phyloP scores from a whole-genome alignment of 2,113 vertebrate species.

The Narcine bancroftii region DNA sequence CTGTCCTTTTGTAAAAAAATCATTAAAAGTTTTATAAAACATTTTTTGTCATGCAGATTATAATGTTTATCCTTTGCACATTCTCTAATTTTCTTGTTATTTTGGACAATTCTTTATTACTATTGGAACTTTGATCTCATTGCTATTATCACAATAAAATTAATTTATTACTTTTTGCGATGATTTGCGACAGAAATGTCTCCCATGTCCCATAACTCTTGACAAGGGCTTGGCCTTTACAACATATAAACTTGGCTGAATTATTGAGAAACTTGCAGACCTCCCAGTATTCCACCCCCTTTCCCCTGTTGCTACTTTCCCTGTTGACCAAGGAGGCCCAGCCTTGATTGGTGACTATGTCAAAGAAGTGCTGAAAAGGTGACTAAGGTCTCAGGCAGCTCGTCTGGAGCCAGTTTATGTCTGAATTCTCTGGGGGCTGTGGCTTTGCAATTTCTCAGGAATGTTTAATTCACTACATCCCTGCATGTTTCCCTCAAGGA shows the following conservation, averaged over 20 bases:
- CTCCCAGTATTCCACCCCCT: constrained; percentile 27
- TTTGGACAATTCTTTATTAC: constrained; percentile 23
- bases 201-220: constrained; percentile 30
- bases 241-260: constrained; percentile 37
- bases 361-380: constrained; percentile 74
- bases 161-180: constrained; percentile 11
- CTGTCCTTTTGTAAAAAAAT: not conserved
- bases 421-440: constrained; percentile 63
- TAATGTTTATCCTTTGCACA: not conserved
- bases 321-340: constrained; percentile 55
- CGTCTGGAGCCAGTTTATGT: constrained; percentile 68
- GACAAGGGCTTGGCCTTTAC: constrained; percentile 37
- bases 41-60: not conserved
- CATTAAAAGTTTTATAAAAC: not conserved
- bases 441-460: constrained; percentile 74
- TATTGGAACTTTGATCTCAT: constrained; percentile 11
- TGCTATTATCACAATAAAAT: not conserved
- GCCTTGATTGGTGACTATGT: constrained; percentile 52
- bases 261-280: constrained; percentile 24
- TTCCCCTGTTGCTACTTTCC: constrained; percentile 40
- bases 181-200: constrained; percentile 35
- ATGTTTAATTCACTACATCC: constrained; percentile 72
- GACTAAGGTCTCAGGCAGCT: constrained; percentile 65
- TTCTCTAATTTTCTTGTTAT: not conserved
- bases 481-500: constrained; percentile 59